Base-by-base conservation (phyloP, 2,888 invertebrate genomes). In the Microctonus aethiopoides region DNA sequence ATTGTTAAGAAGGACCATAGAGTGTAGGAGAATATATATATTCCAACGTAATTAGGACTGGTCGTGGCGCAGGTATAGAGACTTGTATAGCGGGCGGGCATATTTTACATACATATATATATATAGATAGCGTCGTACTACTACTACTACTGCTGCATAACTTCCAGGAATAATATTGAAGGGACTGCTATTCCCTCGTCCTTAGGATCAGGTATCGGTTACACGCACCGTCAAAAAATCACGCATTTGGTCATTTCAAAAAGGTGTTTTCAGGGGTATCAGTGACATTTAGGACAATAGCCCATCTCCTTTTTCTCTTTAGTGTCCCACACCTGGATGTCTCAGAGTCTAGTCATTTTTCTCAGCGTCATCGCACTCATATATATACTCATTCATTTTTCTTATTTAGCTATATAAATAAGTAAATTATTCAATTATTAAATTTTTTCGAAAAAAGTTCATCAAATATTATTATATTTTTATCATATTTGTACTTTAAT, bases 261-360 rank as follows among this genome's bases (percentile, higher is more conserved):
- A 67, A 76, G 75, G 76, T 75, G 77, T 83, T 80, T 1, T 36
- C 6, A 46, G 75, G 80, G 77, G 77, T 83, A 81, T 79, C 81
- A 76, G 78, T 83, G 80, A 79, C 82, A 82, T 75, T 66, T 72
- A 70, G 74, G 69, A 81, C 80, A 80, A 78, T 80, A 20, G 70
- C 36, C 71, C 66, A 68, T 60, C 63, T 65, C 77, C 83, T 5
- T 29, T 41, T 1, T 46, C 3, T 46, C 46, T 16, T 6, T 7
- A 16, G n/a, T 16, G 7, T 20, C 7, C n/a, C n/a, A 46, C 46
- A 81, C 77, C 80, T 81, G 81, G 80, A 77, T 71, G 72, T 67
- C 67, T 64, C 72, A 4, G 63, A 70, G 39, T 67, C 46, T 67
- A 34, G 61, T 32, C 56, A 52, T 62, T 51, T 52, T 41, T 32